Evolutionary conservation across 2,888 invertebrate species (phyloP).

Genomic region (Andricus quercusramuli): DNA sequence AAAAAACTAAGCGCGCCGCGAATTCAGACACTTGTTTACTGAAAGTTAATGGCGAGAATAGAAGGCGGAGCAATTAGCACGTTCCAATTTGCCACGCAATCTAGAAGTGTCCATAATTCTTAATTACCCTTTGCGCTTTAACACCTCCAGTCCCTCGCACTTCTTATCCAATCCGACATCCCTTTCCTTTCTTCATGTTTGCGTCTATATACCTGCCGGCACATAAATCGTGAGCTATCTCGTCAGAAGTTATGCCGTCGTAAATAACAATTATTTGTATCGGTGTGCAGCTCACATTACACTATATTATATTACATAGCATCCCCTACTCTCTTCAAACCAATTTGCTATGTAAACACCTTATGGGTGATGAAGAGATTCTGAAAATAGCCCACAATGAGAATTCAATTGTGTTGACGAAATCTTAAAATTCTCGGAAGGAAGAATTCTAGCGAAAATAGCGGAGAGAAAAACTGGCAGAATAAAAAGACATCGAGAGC

Average conservation of each 20-base stretch:
- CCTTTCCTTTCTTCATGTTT: conserved; percentile 11
- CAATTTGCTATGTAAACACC: conserved; percentile 12
- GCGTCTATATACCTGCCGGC: neutral
- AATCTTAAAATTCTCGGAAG: neutral
- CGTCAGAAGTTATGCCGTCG: conserved; percentile 35
- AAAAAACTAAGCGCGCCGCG: neutral
- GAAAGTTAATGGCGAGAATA: neutral
- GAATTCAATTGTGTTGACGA: neutral
- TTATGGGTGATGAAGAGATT: conserved; percentile 12
- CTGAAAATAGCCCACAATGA: neutral
- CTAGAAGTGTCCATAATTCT: conserved; percentile 39
- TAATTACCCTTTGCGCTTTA: conserved; percentile 27
- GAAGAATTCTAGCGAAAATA: neutral
- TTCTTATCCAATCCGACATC: neutral
- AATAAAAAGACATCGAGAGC: neutral
- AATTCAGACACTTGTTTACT: conserved; percentile 24
- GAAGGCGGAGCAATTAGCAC: conserved; percentile 22
- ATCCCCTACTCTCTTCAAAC: neutral
- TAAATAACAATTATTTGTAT: conserved; percentile 41
- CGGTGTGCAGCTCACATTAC: conserved; percentile 3
- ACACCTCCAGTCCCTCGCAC: neutral
- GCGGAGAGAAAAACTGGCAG: neutral
- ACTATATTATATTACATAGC: neutral
- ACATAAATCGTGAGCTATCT: conserved; percentile 38
- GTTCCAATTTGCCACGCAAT: conserved; percentile 30